Conservation (phyloP, 1,140 invertebrate species). For the Drosophila novamexicana region DNA sequence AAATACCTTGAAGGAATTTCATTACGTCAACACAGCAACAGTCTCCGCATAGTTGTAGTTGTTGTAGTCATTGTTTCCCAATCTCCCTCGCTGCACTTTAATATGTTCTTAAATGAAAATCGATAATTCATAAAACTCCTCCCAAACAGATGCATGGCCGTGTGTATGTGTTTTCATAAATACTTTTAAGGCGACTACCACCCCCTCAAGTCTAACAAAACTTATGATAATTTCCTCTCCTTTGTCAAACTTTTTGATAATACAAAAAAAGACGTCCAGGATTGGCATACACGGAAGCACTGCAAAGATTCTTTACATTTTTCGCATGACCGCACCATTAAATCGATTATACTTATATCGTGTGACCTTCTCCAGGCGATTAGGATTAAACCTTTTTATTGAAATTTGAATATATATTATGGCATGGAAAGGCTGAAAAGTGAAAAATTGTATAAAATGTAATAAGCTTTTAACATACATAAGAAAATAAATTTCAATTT, state of each 20-base stretch:
- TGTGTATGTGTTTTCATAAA: constrained; percentile 37
- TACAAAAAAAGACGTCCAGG: constrained; percentile 33
- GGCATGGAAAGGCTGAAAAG: neutral
- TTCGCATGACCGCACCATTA: constrained; percentile 43
- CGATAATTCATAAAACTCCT: constrained; percentile 58
- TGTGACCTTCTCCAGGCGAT: constrained; percentile 44
- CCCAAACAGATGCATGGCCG: constrained; percentile 4
- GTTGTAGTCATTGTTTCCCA: constrained; percentile 19
- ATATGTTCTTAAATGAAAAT: constrained; percentile 62
- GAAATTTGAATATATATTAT: neutral
- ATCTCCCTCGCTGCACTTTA: constrained; percentile 26
- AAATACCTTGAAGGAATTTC: constrained; percentile 54
- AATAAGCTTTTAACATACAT: neutral
- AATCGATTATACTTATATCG: constrained; percentile 45
- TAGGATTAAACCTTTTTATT: constrained; percentile 31
- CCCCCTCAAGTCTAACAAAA: constrained; percentile 42
- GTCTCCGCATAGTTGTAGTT: constrained; percentile 32
- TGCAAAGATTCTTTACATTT: constrained; percentile 46
- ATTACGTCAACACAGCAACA: constrained; percentile 47
- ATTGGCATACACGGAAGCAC: constrained; percentile 43
- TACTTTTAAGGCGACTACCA: constrained; percentile 43
- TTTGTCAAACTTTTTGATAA: constrained; percentile 62
- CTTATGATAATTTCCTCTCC: constrained; percentile 65
- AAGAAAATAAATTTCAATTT: neutral
- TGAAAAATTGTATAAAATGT: neutral